Evolutionary conservation across 2,888 invertebrate species (phyloP), one percentile per base, ranked within the genome.

Genomic region (Mythimna vitellina): DNA sequence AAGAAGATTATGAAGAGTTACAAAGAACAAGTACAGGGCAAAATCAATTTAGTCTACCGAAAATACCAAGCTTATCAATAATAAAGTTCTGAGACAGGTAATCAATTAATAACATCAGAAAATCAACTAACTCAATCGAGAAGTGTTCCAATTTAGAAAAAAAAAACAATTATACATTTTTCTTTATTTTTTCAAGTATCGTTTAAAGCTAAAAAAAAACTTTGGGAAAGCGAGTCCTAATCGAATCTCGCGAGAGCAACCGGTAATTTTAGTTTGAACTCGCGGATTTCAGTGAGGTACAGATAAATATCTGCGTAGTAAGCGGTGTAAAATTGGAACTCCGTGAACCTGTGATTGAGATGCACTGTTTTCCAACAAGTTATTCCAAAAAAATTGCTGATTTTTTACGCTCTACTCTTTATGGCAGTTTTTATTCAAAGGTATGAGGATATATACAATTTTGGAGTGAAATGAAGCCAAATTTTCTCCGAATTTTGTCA

Each of bases 271-370:
- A 70, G 87, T 85, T 88, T 85, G 81, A 75, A 81, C 81, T 86
- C 78, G 80, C 81, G 67, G 88, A 89, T 89, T 87, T 84, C 66
- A 74, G 71, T 74, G 65, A 66, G 67, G 67, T 78, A 78, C 80
- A 69, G 85, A 87, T 46, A 88, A 87, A 87, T 86, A 88, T 88
- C 82, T 81, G 65, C 69, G 51, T 60, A 38, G 76, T 83, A 83
- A 71, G 51, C 56, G 12, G 7, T 38, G 22, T 14, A 17, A 73
- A 14, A 60, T 70, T 63, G 35, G 8, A 14, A 56, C 42, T 20
- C 32, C 0, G 12, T 6, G 32, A n/a, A 32, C 17, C 8, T 25
- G 20, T 53, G 8, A 53, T 35, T 70, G 9, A 58, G 22, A 46
- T 63, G 51, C 29, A 62, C 29, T 53, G 62, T 0, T 76, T 61